A percentile compares a stretch with the other conserved stretches of the same genome.
phyloP scores from a whole-genome alignment of 2,888 invertebrate genomes.

The Bursaphelenchus okinawaensis region DNA sequence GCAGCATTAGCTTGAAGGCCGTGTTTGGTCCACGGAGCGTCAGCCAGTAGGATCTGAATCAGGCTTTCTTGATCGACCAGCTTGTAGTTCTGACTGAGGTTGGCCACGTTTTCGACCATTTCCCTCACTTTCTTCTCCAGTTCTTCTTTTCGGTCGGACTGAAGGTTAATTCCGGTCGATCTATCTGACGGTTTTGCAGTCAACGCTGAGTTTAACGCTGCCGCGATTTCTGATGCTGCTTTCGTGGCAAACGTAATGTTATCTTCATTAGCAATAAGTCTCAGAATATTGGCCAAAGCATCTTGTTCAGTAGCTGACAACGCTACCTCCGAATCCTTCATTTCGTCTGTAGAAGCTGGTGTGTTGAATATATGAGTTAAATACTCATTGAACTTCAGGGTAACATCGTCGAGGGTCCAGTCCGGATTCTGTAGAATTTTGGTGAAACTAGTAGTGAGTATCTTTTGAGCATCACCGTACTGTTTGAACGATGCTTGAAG shows the following conservation, averaged over 20 bases:
- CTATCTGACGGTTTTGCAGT: neutral
- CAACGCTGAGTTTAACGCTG: neutral
- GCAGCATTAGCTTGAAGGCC: neutral
- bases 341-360: constrained; percentile 14
- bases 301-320: neutral
- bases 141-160: neutral
- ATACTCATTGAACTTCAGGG: neutral
- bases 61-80: constrained; percentile 2
- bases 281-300: constrained; percentile 4
- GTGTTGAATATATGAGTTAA: neutral
- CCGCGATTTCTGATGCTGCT: constrained; percentile 10
- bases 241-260: constrained; percentile 3
- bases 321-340: constrained; percentile 6
- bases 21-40: neutral
- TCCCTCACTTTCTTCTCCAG: constrained; percentile 3
- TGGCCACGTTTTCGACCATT: constrained; percentile 2
- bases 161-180: neutral
- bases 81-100: constrained; percentile 4
- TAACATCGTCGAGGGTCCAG: neutral
- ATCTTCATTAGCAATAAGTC: neutral
- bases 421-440: neutral
- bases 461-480: neutral
- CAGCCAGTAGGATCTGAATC: constrained; percentile 12
- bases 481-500: neutral
- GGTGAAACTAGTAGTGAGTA: neutral